Percentiles rank a stretch among this genome's conserved stretches.
phyloP scores from a whole-genome alignment of 2,113 vertebrate species.

The Apistogramma diplotaenia region DNA sequence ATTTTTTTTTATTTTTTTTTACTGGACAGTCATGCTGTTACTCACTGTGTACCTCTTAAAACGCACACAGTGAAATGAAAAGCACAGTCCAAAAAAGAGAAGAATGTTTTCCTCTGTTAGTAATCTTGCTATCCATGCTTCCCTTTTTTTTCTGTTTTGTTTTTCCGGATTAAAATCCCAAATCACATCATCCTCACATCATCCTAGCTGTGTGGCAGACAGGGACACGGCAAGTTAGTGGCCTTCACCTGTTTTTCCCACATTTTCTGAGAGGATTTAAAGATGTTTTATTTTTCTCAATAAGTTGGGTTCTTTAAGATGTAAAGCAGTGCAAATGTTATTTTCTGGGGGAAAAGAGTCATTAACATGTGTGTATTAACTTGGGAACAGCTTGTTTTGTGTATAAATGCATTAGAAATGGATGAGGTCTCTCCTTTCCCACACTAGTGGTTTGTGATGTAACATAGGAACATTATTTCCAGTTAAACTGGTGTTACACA shows the following conservation, averaged over 20 bases:
- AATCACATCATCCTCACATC: slow-evolving; percentile 42
- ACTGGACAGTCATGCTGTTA: background rate
- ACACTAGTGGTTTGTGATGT: slow-evolving; percentile 10
- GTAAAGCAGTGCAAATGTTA: background rate
- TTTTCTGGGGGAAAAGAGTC: background rate
- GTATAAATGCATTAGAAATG: background rate
- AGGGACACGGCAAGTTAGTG: slow-evolving; percentile 23
- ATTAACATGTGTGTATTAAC: background rate
- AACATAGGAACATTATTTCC: slow-evolving; percentile 9
- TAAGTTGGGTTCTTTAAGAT: background rate
- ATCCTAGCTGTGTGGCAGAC: slow-evolving; percentile 4
- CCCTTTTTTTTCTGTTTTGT: background rate
- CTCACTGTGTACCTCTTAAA: background rate
- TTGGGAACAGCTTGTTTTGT: background rate
- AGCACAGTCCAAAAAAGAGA: slow-evolving; percentile 11
- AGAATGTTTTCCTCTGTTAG: background rate
- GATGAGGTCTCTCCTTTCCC: background rate
- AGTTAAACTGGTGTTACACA: slow-evolving; percentile 29
- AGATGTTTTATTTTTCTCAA: slow-evolving; percentile 6
- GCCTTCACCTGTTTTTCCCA: slow-evolving; percentile 52
- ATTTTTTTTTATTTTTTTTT: too few relatives aligned
- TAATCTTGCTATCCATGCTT: slow-evolving; percentile 13
- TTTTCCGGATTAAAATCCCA: slow-evolving; percentile 41
- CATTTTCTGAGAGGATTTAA: slow-evolving; percentile 54
- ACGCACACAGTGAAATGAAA: background rate